Evolutionary conservation across 2,797 vertebrate species (phyloP).

Genomic region (Pempheris klunzingeri): DNA sequence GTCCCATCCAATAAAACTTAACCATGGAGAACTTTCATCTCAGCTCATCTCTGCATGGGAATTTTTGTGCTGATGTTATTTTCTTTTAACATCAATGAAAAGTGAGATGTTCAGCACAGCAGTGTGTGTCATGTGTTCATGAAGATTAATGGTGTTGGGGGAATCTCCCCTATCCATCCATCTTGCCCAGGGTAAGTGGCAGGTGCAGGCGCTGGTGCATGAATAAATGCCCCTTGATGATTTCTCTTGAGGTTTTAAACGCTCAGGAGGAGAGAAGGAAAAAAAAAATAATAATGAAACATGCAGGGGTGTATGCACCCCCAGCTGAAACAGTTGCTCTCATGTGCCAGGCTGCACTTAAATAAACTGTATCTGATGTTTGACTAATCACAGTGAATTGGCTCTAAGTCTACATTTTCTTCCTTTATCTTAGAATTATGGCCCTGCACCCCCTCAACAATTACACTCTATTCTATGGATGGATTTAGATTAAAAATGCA

Average conservation of each 20-base stretch:
- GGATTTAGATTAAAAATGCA: constrained; percentile 20
- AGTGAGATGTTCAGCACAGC: constrained; percentile 56
- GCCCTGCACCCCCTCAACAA: neutral
- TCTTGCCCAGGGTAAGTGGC: constrained; percentile 73
- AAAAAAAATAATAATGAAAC: too few relatives aligned
- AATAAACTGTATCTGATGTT: constrained; percentile 28
- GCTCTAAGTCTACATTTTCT: neutral
- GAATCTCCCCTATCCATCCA: constrained; percentile 73
- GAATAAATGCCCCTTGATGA: constrained; percentile 77
- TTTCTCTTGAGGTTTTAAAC: constrained; percentile 72
- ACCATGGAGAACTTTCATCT: constrained; percentile 1
- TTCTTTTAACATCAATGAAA: constrained; percentile 31
- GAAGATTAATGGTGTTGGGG: constrained; percentile 74
- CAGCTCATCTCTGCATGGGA: constrained; percentile 9
- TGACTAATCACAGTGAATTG: neutral
- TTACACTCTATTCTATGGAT: constrained; percentile 21
- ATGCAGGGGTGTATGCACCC: constrained; percentile 6
- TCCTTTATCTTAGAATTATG: constrained; percentile 2
- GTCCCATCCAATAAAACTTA: neutral
- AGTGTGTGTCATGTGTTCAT: constrained; percentile 62
- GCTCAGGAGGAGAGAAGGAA: constrained; percentile 17
- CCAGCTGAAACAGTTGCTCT: constrained; percentile 48
- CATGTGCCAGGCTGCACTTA: constrained; percentile 24
- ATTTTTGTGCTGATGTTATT: constrained; percentile 4
- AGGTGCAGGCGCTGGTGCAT: constrained; percentile 80